phyloP scores from a whole-genome alignment of 1,140 invertebrate species.

The Caenorhabditis tropicalis region DNA sequence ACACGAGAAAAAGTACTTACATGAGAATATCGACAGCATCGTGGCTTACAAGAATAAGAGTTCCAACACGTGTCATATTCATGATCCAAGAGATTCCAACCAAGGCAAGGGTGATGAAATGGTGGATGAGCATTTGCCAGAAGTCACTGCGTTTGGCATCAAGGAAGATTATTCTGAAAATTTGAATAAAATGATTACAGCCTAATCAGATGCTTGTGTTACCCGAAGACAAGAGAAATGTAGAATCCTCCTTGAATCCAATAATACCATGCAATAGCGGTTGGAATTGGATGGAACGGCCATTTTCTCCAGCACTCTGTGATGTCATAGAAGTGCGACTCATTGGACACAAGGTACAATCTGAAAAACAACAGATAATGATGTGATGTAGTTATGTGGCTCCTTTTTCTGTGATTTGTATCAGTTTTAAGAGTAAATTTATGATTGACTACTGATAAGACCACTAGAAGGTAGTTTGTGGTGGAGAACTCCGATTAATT shows the following conservation, averaged over 20 bases:
- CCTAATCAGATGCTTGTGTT: too few relatives aligned
- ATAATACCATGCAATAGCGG: conserved; percentile 86
- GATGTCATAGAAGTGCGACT: conserved; percentile 65
- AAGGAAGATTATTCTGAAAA: conserved; percentile 64
- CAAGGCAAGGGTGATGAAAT: conserved; percentile 87
- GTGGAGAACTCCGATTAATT: not conserved
- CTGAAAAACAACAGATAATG: not conserved
- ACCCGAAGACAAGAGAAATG: conserved; percentile 82
- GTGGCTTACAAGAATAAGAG: conserved; percentile 87
- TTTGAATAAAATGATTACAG: too few relatives aligned
- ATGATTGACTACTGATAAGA: not conserved
- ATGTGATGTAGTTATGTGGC: not conserved
- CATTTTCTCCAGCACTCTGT: conserved; percentile 67
- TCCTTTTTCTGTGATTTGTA: not conserved
- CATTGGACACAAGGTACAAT: conserved; percentile 60
- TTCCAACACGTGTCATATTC: conserved; percentile 89
- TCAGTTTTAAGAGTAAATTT: not conserved
- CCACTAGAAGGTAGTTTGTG: not conserved
- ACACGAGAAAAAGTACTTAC: conserved; percentile 76
- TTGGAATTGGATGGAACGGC: conserved; percentile 64
- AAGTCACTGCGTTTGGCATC: conserved; percentile 79
- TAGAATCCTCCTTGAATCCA: conserved; percentile 94
- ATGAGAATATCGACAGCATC: conserved; percentile 93
- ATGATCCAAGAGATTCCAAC: conserved; percentile 91
- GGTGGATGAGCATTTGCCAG: conserved; percentile 97